phyloP scores from a whole-genome alignment of 1,140 invertebrate species.

The Liolophura sinensis region DNA sequence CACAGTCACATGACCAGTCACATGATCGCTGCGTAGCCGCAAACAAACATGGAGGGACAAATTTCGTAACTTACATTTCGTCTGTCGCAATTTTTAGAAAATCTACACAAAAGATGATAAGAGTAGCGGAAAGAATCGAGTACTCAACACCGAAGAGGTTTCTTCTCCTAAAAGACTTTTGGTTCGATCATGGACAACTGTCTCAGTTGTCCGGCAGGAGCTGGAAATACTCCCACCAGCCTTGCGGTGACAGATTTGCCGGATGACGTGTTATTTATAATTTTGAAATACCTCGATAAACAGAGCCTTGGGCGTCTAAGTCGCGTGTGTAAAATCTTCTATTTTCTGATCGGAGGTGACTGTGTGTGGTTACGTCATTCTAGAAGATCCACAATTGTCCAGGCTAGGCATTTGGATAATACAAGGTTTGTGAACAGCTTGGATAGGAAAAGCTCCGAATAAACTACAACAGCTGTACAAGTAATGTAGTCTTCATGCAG shows the following conservation, averaged over 20 bases:
- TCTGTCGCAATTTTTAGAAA: no score
- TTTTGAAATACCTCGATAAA: conserved; percentile 33
- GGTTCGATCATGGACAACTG: neutral
- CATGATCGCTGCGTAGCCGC: no score
- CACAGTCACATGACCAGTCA: no score
- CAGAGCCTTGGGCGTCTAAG: conserved; percentile 28
- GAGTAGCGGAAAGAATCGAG: neutral
- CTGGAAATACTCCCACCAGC: neutral
- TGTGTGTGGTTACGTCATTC: conserved; percentile 30
- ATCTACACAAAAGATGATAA: no score
- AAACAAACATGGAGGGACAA: no score
- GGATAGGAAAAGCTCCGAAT: no score
- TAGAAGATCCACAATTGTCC: conserved; percentile 13
- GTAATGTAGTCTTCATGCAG: no score
- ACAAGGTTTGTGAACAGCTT: no score
- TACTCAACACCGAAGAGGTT: neutral
- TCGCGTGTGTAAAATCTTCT: conserved; percentile 28
- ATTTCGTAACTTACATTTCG: no score
- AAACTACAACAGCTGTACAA: no score
- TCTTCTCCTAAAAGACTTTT: neutral
- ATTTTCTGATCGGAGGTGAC: conserved; percentile 27
- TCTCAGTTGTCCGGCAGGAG: neutral
- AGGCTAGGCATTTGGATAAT: neutral
- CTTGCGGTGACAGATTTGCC: conserved; percentile 22
- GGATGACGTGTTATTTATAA: conserved; percentile 38